Percentiles rank a stretch among this genome's conserved stretches.
phyloP scores from a whole-genome alignment of 2,888 invertebrate species.

The Maniola hyperantus region DNA sequence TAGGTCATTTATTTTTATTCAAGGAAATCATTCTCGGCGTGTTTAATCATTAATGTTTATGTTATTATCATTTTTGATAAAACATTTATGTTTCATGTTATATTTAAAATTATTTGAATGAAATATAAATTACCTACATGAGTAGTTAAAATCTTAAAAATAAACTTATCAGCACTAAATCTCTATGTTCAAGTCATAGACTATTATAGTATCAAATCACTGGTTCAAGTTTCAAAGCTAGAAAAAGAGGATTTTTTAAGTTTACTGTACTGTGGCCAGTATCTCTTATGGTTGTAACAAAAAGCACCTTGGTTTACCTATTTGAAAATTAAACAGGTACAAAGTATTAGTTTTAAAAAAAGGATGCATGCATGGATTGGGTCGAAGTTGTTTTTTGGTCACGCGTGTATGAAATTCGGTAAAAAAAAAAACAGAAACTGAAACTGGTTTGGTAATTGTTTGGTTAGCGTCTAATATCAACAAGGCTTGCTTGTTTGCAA shows the following conservation, averaged over 20 bases:
- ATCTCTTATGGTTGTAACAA: too few species aligned
- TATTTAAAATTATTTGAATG: neutral
- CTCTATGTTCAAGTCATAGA: too few species aligned
- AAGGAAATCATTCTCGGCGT: slow-evolving; percentile 6
- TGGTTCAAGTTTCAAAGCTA: too few species aligned
- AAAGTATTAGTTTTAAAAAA: too few species aligned
- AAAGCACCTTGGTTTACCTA: too few species aligned
- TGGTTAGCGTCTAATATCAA: neutral
- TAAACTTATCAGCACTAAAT: too few species aligned
- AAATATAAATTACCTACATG: neutral
- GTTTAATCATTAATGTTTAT: neutral
- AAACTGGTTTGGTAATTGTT: neutral
- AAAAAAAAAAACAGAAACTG: neutral
- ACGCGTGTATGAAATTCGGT: neutral
- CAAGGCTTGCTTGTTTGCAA: slow-evolving; percentile 21
- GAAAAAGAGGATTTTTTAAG: too few species aligned
- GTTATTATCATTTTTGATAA: neutral
- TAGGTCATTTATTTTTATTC: slow-evolving; percentile 24
- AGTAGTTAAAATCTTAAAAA: too few species aligned
- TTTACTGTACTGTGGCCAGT: too few species aligned
- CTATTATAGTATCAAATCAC: neutral
- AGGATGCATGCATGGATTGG: too few species aligned
- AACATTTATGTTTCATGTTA: neutral
- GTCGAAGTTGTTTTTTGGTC: neutral
- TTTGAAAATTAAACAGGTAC: too few species aligned